Conservation (phyloP, 2,113 vertebrate species). For the Gila orcuttii region DNA sequence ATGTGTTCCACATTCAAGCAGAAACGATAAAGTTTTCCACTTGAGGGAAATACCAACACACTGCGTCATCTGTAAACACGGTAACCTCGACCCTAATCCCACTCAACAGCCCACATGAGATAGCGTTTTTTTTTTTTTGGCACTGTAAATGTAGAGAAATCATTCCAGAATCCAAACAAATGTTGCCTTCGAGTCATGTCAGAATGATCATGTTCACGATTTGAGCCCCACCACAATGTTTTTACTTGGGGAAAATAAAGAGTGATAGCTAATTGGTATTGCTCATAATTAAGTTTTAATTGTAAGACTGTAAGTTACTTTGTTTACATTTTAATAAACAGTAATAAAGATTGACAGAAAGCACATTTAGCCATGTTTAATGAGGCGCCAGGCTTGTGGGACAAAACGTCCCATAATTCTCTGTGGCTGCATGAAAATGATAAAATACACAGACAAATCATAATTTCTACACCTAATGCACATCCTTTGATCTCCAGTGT, state of each 20-base stretch:
- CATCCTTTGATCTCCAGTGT: background rate
- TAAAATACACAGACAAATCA: background rate
- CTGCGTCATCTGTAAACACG: conserved; percentile 22
- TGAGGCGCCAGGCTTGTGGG: conserved; percentile 2
- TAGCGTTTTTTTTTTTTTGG: background rate
- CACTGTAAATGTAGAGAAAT: conserved; percentile 19
- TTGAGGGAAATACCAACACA: background rate
- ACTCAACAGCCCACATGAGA: conserved; percentile 25
- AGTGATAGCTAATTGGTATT: background rate
- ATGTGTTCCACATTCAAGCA: background rate
- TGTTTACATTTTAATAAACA: background rate
- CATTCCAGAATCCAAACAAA: conserved; percentile 10
- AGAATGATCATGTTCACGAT: background rate
- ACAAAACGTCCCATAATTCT: background rate
- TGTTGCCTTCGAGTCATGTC: background rate
- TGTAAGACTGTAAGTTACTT: background rate
- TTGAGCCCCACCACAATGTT: background rate
- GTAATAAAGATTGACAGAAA: background rate
- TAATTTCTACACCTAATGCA: conserved; percentile 8
- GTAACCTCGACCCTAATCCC: conserved; percentile 2
- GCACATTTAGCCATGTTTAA: background rate
- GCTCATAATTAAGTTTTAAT: background rate
- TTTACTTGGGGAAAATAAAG: background rate
- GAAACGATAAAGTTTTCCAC: background rate
- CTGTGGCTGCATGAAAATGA: conserved; percentile 1